Base-by-base conservation (phyloP, 2,797 vertebrate genomes). In the Brotula barbata region DNA sequence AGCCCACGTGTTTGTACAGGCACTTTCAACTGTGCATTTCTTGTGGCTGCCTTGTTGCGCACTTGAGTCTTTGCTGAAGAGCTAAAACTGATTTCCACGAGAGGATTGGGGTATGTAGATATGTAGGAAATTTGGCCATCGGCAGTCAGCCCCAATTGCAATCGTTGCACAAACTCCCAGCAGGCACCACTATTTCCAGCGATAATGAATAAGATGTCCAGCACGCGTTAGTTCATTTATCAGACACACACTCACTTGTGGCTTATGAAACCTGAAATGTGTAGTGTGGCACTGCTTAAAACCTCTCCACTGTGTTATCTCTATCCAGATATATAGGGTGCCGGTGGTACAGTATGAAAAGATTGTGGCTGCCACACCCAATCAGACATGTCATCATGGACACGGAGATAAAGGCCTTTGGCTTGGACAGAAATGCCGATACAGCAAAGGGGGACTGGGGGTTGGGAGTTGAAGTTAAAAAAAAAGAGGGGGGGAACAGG, bases 371-470 rank as follows among this genome's bases (percentile, higher is more conserved):
- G 74, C 91, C 92, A 92, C 93, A 71, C 92, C 85, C 88, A 81
- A 89, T 90, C 87, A 91, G 91, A 90, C 90, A 90, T 91, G 90
- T 89, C 85, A 90, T 90, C 92, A 91, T 91, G 87, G 91, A 87
- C 90, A 87, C 83, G 73, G 82, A 86, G 90, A 94, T 93, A 92
- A 93, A 92, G 90, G 91, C 89, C 90, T 93, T 82, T 86, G 80
- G 85, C 84, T 90, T 79, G 63, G 83, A 89, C 39, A 91, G 90
- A 94, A 95, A 93, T 92, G 94, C 93, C 92, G 89, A 91, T 86
- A 89, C 91, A 94, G 89, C 89, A 89, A 68, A 53, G 56, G 58
- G 61, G 68, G 47, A 34, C 56, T 68, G 75, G 78, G 84, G 81
- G 77, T 67, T 73, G 68, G 72, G 64, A 73, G 49, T 54, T 54